phyloP scores from a whole-genome alignment of 1,140 invertebrate genomes.

The Paralvinella palmiformis region DNA sequence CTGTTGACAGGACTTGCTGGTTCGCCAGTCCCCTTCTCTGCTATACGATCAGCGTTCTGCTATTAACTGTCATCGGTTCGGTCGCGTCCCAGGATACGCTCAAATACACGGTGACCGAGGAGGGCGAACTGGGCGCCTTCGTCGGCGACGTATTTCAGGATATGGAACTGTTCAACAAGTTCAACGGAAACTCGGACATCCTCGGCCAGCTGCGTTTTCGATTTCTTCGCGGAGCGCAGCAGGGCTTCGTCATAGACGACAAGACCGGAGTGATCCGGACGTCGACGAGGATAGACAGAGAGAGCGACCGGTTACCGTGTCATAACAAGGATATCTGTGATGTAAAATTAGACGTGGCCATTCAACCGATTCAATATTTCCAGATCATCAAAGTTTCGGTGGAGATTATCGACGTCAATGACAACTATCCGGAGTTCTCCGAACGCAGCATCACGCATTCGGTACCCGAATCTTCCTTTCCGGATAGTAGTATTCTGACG shows the following conservation, averaged over 20 bases:
- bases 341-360: constrained; percentile 12
- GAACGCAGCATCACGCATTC: neutral
- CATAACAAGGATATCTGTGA: neutral
- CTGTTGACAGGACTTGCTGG: no score
- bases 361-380: constrained; percentile 15
- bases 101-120: constrained; percentile 13
- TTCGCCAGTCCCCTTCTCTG: no score
- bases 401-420: constrained; percentile 16
- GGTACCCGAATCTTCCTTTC: constrained; percentile 5
- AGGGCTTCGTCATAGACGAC: neutral
- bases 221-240: constrained; percentile 6
- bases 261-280: neutral
- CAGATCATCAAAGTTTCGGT: constrained; percentile 14
- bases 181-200: neutral
- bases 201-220: constrained; percentile 13
- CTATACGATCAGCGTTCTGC: no score
- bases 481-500: neutral
- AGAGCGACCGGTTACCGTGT: constrained; percentile 9
- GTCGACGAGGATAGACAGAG: constrained; percentile 5
- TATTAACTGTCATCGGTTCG: no score
- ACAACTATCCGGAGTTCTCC: constrained; percentile 11
- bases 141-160: constrained; percentile 18
- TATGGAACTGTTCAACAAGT: constrained; percentile 5
- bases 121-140: constrained; percentile 10
- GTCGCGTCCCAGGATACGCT: no score